A percentile compares a stretch with the other conserved stretches of the same genome.
These are phyloP conservation scores for Brachionus koreanus DNA, from an alignment of 1,140 invertebrate species.

Conservation along the genomic window DNA sequence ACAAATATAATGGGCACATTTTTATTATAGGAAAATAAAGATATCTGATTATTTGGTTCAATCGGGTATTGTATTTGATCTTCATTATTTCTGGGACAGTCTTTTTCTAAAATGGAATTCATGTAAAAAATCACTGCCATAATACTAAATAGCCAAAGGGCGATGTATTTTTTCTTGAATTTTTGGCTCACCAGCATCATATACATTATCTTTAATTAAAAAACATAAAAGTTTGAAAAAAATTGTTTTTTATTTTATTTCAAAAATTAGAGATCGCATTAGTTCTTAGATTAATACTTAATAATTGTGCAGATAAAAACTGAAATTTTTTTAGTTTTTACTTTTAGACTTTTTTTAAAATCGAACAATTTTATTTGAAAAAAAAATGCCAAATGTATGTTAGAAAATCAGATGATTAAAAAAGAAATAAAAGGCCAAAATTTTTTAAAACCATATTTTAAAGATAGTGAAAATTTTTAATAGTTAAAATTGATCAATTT, in stretches of 20 bases:
- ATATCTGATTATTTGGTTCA: neutral
- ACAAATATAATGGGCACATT: constrained; percentile 67
- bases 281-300: neutral
- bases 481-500: no score
- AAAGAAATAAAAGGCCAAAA: no score
- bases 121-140: neutral
- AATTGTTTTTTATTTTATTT: neutral
- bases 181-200: constrained; percentile 29
- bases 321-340: neutral
- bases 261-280: neutral
- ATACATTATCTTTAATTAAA: constrained; percentile 35
- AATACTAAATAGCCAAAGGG: neutral
- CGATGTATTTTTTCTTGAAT: constrained; percentile 16
- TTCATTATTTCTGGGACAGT: neutral
- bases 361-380: no score
- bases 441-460: no score
- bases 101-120: neutral
- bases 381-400: no score
- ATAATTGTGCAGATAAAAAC: neutral
- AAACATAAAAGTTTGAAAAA: neutral
- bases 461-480: no score
- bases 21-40: constrained; percentile 16
- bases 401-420: no score
- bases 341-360: no score
- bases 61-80: neutral